phyloP scores from a whole-genome alignment of 2,888 invertebrate species.

The Nycteola revayana region DNA sequence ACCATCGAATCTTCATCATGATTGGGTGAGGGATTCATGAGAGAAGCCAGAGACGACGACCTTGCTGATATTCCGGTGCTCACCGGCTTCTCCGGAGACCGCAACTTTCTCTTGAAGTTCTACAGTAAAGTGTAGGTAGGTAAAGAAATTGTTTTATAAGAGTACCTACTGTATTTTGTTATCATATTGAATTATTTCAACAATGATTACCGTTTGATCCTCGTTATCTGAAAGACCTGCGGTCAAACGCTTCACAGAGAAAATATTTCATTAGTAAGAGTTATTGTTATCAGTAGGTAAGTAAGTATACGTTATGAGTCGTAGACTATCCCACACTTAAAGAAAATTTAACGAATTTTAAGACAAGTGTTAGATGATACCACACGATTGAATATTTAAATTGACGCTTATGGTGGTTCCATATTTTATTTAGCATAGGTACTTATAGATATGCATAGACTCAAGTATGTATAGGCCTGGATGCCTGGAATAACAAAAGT shows the following conservation, averaged over 20 bases:
- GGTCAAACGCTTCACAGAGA: constrained; percentile 56
- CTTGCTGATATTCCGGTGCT: constrained; percentile 64
- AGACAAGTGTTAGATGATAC: too few species aligned
- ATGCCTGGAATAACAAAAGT: too few species aligned
- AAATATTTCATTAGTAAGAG: constrained; percentile 16
- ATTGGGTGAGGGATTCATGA: constrained; percentile 60
- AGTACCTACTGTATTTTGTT: background rate
- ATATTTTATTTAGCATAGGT: too few species aligned
- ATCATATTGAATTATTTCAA: background rate
- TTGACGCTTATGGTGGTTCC: too few species aligned
- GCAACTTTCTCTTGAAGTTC: constrained; percentile 85
- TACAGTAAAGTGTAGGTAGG: constrained; percentile 37
- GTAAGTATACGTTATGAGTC: too few species aligned
- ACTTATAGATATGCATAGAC: too few species aligned
- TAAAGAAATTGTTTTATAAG: background rate
- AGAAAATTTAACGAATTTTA: too few species aligned
- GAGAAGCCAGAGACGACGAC: constrained; percentile 70
- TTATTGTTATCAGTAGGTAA: too few species aligned
- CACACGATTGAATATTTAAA: too few species aligned
- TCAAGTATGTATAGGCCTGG: too few species aligned
- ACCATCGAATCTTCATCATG: constrained; percentile 56
- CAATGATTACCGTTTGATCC: constrained; percentile 65
- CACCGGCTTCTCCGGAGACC: constrained; percentile 76
- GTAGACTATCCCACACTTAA: too few species aligned
- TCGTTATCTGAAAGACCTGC: constrained; percentile 71